phyloP scores from a whole-genome alignment of 2,888 invertebrate genomes.

The Agelastica alni region DNA sequence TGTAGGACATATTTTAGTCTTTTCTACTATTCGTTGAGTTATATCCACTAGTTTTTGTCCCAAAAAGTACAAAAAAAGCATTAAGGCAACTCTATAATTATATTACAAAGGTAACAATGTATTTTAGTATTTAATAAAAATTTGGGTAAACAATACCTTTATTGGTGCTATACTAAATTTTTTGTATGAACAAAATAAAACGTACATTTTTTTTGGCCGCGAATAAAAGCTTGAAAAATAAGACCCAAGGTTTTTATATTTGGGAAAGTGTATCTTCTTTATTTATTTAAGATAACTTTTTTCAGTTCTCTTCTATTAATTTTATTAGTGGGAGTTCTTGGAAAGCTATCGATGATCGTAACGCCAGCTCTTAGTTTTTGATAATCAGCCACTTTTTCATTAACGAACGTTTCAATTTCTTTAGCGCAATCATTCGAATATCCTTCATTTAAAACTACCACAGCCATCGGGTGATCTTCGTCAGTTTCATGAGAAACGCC shows the following conservation, averaged over 20 bases:
- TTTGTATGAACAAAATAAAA: not conserved
- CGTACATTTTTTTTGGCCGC: no score
- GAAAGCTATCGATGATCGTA: slow-evolving; percentile 22
- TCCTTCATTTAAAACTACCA: no score
- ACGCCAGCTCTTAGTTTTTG: no score
- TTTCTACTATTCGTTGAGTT: not conserved
- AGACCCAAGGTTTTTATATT: not conserved
- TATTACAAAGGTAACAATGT: no score
- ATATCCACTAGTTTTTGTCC: not conserved
- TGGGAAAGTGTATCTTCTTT: no score
- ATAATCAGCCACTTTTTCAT: slow-evolving; percentile 24
- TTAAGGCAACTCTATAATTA: no score
- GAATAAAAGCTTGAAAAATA: no score
- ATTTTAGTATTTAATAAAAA: no score
- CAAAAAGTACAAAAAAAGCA: not conserved
- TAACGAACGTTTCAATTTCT: slow-evolving; percentile 53
- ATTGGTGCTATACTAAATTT: not conserved
- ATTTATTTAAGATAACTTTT: no score
- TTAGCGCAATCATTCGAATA: slow-evolving; percentile 55
- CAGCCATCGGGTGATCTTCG: no score
- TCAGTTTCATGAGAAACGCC: no score
- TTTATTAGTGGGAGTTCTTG: slow-evolving; percentile 24
- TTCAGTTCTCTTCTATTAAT: no score
- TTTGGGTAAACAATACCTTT: not conserved
- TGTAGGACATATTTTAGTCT: slow-evolving; percentile 34